phyloP scores from a whole-genome alignment of 2,888 invertebrate species.

The Pyrochroa serraticornis region DNA sequence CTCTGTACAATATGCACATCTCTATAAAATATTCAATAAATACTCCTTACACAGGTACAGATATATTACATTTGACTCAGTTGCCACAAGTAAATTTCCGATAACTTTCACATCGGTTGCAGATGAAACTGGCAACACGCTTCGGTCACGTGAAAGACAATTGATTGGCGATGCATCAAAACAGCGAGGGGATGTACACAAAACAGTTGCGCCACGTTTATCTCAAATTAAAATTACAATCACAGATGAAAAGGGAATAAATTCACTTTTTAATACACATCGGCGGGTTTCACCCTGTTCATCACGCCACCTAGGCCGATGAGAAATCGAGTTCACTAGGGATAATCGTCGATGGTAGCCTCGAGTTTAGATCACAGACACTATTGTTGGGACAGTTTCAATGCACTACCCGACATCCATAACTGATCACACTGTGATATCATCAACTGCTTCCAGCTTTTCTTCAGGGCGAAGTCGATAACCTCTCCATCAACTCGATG shows the following conservation, averaged over 20 bases:
- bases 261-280: not conserved
- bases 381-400: not conserved
- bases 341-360: conserved; percentile 25
- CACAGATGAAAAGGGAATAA: conserved; percentile 46
- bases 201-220: conserved; percentile 19
- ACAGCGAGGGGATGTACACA: conserved; percentile 22
- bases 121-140: conserved; percentile 23
- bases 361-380: conserved; percentile 30
- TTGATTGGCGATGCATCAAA: conserved; percentile 32
- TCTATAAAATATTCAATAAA: conserved; percentile 52
- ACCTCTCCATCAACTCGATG: not conserved
- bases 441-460: not conserved
- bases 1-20: conserved; percentile 52
- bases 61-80: conserved; percentile 56
- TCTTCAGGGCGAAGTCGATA: not conserved
- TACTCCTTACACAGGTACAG: conserved; percentile 59
- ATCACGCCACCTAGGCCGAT: conserved; percentile 28
- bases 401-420: too few species aligned
- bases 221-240: conserved; percentile 47
- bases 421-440: not conserved
- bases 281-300: conserved; percentile 19
- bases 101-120: conserved; percentile 32
- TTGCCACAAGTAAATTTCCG: conserved; percentile 30
- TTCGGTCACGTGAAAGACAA: conserved; percentile 32
- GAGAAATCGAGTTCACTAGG: conserved; percentile 26